These are phyloP conservation scores for Liparis tanakae DNA, from an alignment of 2,797 vertebrate species.

Conservation along the genomic window DNA sequence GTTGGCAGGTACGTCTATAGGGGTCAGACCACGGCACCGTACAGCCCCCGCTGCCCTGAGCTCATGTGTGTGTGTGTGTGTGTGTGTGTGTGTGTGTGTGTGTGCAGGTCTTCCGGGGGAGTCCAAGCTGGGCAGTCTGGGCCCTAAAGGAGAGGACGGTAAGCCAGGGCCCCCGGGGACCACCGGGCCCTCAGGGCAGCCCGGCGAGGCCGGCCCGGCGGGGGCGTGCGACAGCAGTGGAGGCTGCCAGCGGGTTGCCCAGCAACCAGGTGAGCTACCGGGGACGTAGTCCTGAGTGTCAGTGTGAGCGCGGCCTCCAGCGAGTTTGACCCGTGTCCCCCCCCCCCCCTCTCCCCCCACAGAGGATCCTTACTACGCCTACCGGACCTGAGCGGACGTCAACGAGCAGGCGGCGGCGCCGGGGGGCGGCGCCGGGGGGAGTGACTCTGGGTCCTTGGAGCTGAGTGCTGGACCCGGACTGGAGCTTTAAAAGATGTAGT, in stretches of 20 bases:
- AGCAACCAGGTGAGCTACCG: conserved; percentile 73
- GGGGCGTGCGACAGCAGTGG: conserved; percentile 83
- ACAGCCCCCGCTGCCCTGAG: no score
- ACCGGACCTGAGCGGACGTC: conserved; percentile 72
- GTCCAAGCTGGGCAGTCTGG: conserved; percentile 75
- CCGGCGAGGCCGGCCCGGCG: conserved; percentile 81
- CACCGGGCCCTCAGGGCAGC: conserved; percentile 75
- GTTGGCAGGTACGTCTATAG: conserved; percentile 73
- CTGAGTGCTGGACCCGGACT: conserved; percentile 13
- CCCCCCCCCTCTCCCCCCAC: conserved; percentile 36
- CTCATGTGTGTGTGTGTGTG: neutral
- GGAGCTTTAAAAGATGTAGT: neutral
- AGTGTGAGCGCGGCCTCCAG: neutral
- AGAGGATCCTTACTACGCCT: conserved; percentile 81
- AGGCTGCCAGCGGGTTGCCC: conserved; percentile 73
- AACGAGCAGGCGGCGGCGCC: conserved; percentile 18
- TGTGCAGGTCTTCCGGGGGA: conserved; percentile 80
- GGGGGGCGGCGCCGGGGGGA: conserved; percentile 23
- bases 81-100: conserved; percentile 8
- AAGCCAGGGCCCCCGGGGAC: conserved; percentile 69
- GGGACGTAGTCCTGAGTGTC: no score
- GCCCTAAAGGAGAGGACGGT: conserved; percentile 79
- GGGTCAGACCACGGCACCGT: neutral
- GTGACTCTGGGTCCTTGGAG: conserved; percentile 41
- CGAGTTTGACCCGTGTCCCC: conserved; percentile 20